Percentiles rank a stretch among this genome's conserved stretches.
phyloP scores from a whole-genome alignment of 2,797 vertebrate species.

The Iguana delicatissima region DNA sequence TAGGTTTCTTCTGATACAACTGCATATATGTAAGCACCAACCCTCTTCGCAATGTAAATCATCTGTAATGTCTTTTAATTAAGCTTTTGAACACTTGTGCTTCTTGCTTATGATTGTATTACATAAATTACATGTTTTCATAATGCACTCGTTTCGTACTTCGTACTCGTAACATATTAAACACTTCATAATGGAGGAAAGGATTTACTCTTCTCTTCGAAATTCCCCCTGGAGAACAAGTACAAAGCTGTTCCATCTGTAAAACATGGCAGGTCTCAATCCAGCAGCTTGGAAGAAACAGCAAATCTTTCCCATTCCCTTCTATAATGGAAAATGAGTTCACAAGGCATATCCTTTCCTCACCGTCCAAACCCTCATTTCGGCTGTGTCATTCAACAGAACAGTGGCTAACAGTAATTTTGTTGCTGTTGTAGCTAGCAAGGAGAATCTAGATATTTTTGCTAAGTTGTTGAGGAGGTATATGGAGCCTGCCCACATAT shows the following conservation, averaged over 20 bases:
- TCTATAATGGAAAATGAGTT: background rate
- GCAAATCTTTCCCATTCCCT: background rate
- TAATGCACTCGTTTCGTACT: background rate
- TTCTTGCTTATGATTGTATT: conserved; percentile 37
- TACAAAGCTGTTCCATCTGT: background rate
- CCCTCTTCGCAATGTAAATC: conserved; percentile 17
- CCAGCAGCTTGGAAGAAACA: background rate
- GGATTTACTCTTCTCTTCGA: conserved; percentile 3
- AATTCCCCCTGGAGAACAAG: background rate
- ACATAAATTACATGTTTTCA: conserved; percentile 39
- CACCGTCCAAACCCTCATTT: background rate
- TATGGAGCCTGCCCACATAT: too few relatives aligned
- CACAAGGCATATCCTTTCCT: too few relatives aligned
- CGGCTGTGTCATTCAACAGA: background rate
- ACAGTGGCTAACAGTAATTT: background rate
- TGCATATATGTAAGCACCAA: background rate
- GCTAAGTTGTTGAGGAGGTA: too few relatives aligned
- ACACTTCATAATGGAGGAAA: conserved; percentile 27
- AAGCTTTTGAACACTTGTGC: conserved; percentile 16
- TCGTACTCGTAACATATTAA: conserved; percentile 17
- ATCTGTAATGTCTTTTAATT: conserved; percentile 44
- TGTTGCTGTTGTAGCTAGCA: too few relatives aligned
- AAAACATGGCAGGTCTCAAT: background rate
- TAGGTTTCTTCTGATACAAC: conserved; percentile 5
- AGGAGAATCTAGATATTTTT: too few relatives aligned